Evolutionary conservation across 2,797 vertebrate genomes (phyloP), one percentile per base, ranked within the genome.

Genomic region (Falco concolor): DNA sequence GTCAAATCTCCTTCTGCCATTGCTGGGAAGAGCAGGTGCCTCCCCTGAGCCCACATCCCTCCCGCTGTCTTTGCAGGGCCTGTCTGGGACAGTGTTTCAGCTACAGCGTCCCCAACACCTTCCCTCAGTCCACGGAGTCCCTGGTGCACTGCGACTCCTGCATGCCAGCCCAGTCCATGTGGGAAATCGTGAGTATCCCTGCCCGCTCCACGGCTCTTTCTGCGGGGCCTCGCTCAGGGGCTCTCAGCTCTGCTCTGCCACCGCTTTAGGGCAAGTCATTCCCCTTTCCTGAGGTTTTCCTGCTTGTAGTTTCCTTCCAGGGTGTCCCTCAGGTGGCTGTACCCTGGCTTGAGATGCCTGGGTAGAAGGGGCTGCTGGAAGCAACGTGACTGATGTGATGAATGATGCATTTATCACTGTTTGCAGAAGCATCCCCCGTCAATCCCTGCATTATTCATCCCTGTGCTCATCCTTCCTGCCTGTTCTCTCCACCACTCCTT

Each of bases 31-130:
- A 45, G 49, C 50, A 5, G 69, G 69, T 25, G 20, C 17, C 63
- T 47, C 30, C 32, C 49, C 77, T 57, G 81, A 94, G 52, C 20
- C 40, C 30, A 30, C 36, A 5, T 6, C 42, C 72, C n/a, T 49
- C 15, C 77, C 5, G 74, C 72, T 88, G 69, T 90, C 85, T 89
- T 49, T 63, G 7, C 98, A 99, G 99, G 97, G 99, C 99, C 21
- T 99, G 99, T 90, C 98, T 99, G 97, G 99, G 99, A 65, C 99
- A 99, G 98, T 99, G 99, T 77, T 99, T 99, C 98, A 99, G 99
- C 97, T 99, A 99, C 99, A 99, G 99, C 3, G 99, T 99, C 61
- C 99, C 99, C 96, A 99, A 99, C 98, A 99, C 99, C 22, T 99
- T 99, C 96, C 99, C 99, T 10, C 99, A 99, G 98, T 99, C 99